A percentile compares a stretch with the other conserved stretches of the same genome.
Conservation (phyloP, 2,888 invertebrate genomes). For the Parasteatoda lunata region DNA sequence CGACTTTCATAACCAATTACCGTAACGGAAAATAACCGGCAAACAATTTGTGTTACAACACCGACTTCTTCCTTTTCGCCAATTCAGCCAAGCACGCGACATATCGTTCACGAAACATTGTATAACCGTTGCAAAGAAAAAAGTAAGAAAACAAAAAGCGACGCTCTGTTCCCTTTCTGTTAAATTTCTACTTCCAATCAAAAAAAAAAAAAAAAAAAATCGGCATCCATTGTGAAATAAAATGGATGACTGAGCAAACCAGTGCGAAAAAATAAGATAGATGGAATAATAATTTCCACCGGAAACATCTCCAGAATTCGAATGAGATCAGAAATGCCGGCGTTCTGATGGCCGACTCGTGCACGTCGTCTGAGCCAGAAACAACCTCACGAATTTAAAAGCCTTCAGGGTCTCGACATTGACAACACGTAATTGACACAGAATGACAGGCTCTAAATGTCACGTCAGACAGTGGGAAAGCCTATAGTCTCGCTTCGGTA, state of each 20-base stretch:
- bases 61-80: neutral
- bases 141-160: neutral
- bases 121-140: neutral
- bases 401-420: constrained; percentile 45
- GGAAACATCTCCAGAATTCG: constrained; percentile 41
- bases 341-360: constrained; percentile 2
- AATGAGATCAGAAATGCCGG: constrained; percentile 9
- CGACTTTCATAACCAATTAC: neutral
- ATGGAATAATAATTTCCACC: constrained; percentile 1
- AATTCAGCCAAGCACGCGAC: neutral
- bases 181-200: neutral
- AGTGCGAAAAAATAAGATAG: no score
- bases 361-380: neutral
- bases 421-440: constrained; percentile 56
- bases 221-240: neutral
- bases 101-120: neutral
- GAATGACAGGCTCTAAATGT: constrained; percentile 56
- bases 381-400: constrained; percentile 24
- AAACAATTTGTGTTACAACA: neutral
- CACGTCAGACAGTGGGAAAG: constrained; percentile 16
- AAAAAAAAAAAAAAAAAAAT: neutral
- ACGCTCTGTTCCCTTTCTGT: neutral
- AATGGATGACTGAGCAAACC: neutral
- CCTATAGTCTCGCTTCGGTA: neutral
- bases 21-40: neutral